Evolutionary conservation across 2,888 invertebrate species (phyloP).

Genomic region (Euphydryas editha): DNA sequence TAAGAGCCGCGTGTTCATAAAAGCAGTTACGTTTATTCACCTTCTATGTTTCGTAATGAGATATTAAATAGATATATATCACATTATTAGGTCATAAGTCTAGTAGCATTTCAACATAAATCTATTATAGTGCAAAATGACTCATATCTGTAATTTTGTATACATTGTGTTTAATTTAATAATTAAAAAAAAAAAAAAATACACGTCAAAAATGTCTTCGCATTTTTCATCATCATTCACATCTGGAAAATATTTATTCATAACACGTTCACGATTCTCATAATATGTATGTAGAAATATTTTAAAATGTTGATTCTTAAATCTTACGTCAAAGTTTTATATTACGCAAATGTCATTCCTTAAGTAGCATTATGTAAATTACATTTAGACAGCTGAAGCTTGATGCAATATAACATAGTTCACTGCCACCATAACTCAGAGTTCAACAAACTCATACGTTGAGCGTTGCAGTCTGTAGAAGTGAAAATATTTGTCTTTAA

Average conservation of each 20-base stretch:
- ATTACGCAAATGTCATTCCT: neutral
- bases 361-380: slow-evolving; percentile 7
- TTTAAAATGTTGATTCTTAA: neutral
- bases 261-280: neutral
- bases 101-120: too few relatives aligned
- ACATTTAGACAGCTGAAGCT: neutral
- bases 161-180: too few relatives aligned
- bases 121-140: too few relatives aligned
- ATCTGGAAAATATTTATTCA: too few relatives aligned
- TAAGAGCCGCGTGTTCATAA: neutral
- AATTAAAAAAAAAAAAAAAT: too few relatives aligned
- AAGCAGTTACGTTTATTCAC: too few relatives aligned
- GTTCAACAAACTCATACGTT: slow-evolving; percentile 4
- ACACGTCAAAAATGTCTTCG: too few relatives aligned
- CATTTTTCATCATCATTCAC: too few relatives aligned
- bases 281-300: neutral
- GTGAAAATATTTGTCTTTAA: neutral
- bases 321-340: neutral
- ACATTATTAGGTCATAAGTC: too few relatives aligned
- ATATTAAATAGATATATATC: too few relatives aligned
- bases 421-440: slow-evolving; percentile 3
- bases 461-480: neutral
- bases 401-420: neutral
- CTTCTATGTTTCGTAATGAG: too few relatives aligned
- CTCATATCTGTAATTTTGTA: too few relatives aligned